These are phyloP conservation scores for Latrodectus elegans DNA, from an alignment of 2,888 invertebrate species.

Conservation along the genomic window DNA sequence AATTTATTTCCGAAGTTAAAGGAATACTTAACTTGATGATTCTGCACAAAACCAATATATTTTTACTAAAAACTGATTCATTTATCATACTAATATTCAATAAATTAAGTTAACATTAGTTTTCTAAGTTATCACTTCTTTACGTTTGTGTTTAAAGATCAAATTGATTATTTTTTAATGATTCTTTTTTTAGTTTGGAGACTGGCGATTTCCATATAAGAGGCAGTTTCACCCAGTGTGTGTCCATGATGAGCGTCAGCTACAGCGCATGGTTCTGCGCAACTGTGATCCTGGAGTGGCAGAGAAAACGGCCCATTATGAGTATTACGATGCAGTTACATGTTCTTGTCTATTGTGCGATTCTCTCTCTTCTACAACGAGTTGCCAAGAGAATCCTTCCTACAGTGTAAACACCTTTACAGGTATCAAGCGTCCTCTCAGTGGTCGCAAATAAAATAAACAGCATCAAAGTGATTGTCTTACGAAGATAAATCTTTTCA, in stretches of 20 bases:
- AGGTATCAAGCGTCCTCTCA: too few relatives aligned
- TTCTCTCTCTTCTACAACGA: constrained; percentile 81
- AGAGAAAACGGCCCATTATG: constrained; percentile 78
- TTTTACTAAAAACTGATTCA: too few relatives aligned
- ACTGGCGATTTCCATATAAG: constrained; percentile 92
- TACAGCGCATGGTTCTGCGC: constrained; percentile 81
- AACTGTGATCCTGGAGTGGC: constrained; percentile 86
- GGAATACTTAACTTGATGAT: too few relatives aligned
- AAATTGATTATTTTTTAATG: too few relatives aligned
- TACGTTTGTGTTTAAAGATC: too few relatives aligned
- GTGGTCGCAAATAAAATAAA: too few relatives aligned
- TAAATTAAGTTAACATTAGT: too few relatives aligned
- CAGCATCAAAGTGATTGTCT: too few relatives aligned
- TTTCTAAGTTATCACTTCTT: too few relatives aligned
- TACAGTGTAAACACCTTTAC: background rate
- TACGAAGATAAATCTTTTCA: background rate
- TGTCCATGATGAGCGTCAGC: constrained; percentile 83
- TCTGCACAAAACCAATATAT: too few relatives aligned
- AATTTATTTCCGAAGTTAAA: too few relatives aligned
- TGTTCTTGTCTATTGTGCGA: constrained; percentile 85
- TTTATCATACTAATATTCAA: too few relatives aligned
- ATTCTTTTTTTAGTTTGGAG: constrained; percentile 81
- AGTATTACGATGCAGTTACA: constrained; percentile 85
- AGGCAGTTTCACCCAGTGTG: constrained; percentile 90
- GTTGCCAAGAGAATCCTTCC: constrained; percentile 78